These are phyloP conservation scores for Ormyrus pomaceus DNA, from an alignment of 2,888 invertebrate species.

Conservation along the genomic window DNA sequence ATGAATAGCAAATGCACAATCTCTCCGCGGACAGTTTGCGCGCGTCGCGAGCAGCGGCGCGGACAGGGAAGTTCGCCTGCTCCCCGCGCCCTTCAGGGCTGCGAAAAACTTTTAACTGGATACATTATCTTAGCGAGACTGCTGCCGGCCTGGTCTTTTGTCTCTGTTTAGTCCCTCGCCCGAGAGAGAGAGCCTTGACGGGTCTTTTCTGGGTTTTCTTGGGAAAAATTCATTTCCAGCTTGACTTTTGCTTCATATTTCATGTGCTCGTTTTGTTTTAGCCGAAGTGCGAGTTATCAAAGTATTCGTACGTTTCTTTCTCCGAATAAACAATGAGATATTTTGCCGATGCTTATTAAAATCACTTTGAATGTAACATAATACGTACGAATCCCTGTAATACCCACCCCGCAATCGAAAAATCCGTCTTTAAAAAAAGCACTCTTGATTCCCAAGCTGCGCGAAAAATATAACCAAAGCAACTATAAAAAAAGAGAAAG, in stretches of 20 bases:
- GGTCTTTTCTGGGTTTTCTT: background rate
- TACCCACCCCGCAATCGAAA: too few relatives aligned
- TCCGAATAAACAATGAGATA: too few relatives aligned
- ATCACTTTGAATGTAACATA: too few relatives aligned
- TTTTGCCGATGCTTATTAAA: too few relatives aligned
- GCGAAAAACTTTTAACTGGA: constrained; percentile 73
- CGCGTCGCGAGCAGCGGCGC: constrained; percentile 45
- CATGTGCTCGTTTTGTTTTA: too few relatives aligned
- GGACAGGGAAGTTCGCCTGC: constrained; percentile 34
- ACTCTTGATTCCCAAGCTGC: too few relatives aligned
- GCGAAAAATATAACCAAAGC: background rate
- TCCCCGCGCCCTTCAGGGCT: background rate
- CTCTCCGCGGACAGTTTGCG: constrained; percentile 65
- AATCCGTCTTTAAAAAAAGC: too few relatives aligned
- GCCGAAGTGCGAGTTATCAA: too few relatives aligned
- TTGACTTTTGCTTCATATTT: too few relatives aligned
- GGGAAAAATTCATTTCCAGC: constrained; percentile 3
- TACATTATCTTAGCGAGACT: constrained; percentile 69
- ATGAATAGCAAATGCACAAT: constrained; percentile 73
- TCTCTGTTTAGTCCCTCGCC: too few relatives aligned
- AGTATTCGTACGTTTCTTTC: too few relatives aligned
- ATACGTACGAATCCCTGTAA: too few relatives aligned
- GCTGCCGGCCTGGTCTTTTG: constrained; percentile 42
- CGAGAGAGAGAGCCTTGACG: background rate
- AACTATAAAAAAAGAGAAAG: background rate